A percentile compares a stretch with the other conserved stretches of the same genome.
Conservation (phyloP, 2,888 invertebrate genomes). For the Drosophila silvestris region DNA sequence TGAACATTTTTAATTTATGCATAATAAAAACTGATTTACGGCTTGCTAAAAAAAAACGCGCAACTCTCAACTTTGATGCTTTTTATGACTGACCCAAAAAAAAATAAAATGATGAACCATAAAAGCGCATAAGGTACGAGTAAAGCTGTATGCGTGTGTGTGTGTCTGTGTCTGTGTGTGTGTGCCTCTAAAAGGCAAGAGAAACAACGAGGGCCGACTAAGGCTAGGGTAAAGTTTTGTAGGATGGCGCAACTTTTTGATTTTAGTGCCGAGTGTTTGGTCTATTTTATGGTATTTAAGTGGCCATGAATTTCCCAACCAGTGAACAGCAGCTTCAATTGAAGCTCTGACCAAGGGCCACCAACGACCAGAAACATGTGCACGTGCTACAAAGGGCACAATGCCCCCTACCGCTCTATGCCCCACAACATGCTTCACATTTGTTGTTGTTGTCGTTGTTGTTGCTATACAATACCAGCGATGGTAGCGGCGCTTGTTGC, state of each 20-base stretch:
- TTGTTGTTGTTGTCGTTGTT: constrained; percentile 19
- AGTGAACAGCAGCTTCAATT: constrained; percentile 37
- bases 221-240: constrained; percentile 61
- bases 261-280: constrained; percentile 73
- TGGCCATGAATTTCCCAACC: constrained; percentile 73
- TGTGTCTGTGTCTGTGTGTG: constrained; percentile 16
- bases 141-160: background rate
- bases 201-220: constrained; percentile 8
- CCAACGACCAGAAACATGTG: constrained; percentile 50
- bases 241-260: constrained; percentile 62
- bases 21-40: constrained; percentile 76
- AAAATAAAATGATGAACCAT: constrained; percentile 64
- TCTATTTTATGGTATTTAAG: constrained; percentile 79
- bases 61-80: constrained; percentile 70
- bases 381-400: constrained; percentile 38
- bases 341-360: constrained; percentile 44
- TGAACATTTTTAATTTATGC: constrained; percentile 79
- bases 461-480: constrained; percentile 3
- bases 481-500: constrained; percentile 27
- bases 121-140: constrained; percentile 51
- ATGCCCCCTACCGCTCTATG: background rate
- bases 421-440: constrained; percentile 15
- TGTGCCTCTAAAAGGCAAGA: constrained; percentile 11
- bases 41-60: constrained; percentile 49
- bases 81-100: constrained; percentile 70